A percentile compares a stretch with the other conserved stretches of the same genome.
These are phyloP conservation scores for Habrosyne pyritoides DNA, from an alignment of 2,888 invertebrate species.

Conservation along the genomic window DNA sequence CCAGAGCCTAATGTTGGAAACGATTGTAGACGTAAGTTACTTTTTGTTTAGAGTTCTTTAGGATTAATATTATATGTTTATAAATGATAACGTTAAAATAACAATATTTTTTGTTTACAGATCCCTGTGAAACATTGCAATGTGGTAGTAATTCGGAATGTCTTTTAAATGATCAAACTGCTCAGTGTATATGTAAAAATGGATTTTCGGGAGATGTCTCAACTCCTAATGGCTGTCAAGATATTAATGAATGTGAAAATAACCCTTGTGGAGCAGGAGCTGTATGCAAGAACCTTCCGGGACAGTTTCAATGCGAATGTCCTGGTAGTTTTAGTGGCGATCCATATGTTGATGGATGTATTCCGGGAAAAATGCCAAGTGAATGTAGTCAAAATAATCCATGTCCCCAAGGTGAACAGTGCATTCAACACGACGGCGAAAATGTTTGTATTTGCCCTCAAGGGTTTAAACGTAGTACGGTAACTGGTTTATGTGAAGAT, in stretches of 20 bases:
- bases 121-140: slow-evolving; percentile 94
- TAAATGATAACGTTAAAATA: slow-evolving; percentile 7
- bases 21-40: slow-evolving; percentile 93
- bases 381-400: slow-evolving; percentile 90
- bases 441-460: slow-evolving; percentile 95
- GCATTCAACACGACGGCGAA: slow-evolving; percentile 90
- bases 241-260: slow-evolving; percentile 93
- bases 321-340: slow-evolving; percentile 92
- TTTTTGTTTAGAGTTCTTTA: neutral
- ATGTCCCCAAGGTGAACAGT: slow-evolving; percentile 93
- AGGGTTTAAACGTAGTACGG: slow-evolving; percentile 91
- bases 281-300: slow-evolving; percentile 94
- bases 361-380: slow-evolving; percentile 85
- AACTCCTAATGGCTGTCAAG: slow-evolving; percentile 89
- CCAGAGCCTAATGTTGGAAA: slow-evolving; percentile 96
- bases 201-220: slow-evolving; percentile 90
- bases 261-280: slow-evolving; percentile 93
- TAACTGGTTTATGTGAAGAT: slow-evolving; percentile 91
- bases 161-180: slow-evolving; percentile 91
- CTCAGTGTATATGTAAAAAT: slow-evolving; percentile 92
- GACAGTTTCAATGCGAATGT: slow-evolving; percentile 94
- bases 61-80: slow-evolving; percentile 6
- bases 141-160: slow-evolving; percentile 96
- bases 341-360: slow-evolving; percentile 91
- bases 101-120: slow-evolving; percentile 72